A percentile compares a stretch with the other conserved stretches of the same genome.
phyloP scores from a whole-genome alignment of 2,113 vertebrate genomes.

The Apodemus speciosus region DNA sequence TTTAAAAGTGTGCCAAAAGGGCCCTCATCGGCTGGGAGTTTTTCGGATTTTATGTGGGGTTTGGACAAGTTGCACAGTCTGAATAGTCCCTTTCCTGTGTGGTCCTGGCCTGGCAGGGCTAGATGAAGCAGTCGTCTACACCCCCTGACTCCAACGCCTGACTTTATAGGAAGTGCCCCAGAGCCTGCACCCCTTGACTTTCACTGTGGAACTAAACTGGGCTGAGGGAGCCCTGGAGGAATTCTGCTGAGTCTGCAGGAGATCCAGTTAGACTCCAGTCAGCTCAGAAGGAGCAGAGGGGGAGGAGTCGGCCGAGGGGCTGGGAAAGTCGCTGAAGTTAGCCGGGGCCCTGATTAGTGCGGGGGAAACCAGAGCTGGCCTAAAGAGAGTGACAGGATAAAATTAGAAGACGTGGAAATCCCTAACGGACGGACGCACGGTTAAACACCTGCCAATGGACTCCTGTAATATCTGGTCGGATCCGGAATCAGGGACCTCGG shows the following conservation, averaged over 20 bases:
- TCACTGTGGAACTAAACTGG: not conserved
- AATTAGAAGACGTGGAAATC: constrained; percentile 70
- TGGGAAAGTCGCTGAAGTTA: not conserved
- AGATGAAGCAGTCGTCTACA: not conserved
- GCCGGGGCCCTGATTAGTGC: constrained; percentile 4
- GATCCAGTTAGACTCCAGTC: constrained; percentile 34
- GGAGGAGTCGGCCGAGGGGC: not conserved
- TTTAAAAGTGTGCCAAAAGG: not conserved
- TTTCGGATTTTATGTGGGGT: not conserved
- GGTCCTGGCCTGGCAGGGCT: not conserved
- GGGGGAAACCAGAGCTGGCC: constrained; percentile 46
- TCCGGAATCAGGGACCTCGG: not conserved
- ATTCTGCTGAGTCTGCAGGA: not conserved
- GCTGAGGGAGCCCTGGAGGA: not conserved
- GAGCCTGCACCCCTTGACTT: not conserved
- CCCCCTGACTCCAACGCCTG: not conserved
- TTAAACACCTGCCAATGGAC: not conserved
- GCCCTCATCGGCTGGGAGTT: not conserved
- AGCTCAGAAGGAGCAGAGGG: not conserved
- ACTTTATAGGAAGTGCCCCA: not conserved
- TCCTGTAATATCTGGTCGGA: not conserved
- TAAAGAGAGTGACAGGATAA: not conserved
- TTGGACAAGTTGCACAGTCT: not conserved
- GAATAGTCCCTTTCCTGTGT: not conserved
- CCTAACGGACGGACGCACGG: constrained; percentile 57